Evolutionary conservation across 2,113 vertebrate genomes (phyloP).

Genomic region (Megatriorchis doriae): DNA sequence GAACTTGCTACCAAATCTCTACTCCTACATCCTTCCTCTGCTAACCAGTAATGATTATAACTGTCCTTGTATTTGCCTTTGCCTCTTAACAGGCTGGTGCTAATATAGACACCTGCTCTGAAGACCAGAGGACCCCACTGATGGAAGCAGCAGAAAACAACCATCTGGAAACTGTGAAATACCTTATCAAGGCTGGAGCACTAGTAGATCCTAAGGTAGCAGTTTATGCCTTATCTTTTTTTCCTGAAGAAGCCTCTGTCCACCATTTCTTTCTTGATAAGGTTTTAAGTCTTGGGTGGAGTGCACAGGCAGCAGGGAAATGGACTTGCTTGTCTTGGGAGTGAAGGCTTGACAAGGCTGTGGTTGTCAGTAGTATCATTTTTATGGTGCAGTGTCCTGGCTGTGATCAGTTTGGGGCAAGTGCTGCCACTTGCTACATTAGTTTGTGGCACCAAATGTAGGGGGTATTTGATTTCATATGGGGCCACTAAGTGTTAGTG

Average conservation of each 20-base stretch:
- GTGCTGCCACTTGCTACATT: background rate
- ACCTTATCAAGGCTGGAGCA: conserved; percentile 93
- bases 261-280: background rate
- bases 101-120: conserved; percentile 91
- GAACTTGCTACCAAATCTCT: background rate
- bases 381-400: background rate
- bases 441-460: background rate
- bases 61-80: background rate
- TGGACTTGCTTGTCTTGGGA: background rate
- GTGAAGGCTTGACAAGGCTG: background rate
- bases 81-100: conserved; percentile 83
- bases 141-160: conserved; percentile 95
- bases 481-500: no score
- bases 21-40: background rate
- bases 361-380: background rate
- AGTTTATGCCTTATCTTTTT: background rate
- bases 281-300: background rate
- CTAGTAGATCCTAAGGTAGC: conserved; percentile 86
- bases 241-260: background rate
- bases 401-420: background rate
- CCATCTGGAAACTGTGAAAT: conserved; percentile 90
- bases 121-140: conserved; percentile 90
- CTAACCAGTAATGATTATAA: background rate
- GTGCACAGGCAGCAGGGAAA: background rate
- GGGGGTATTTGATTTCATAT: background rate